phyloP scores from a whole-genome alignment of 1,140 invertebrate genomes.

The Heterodera schachtii region DNA sequence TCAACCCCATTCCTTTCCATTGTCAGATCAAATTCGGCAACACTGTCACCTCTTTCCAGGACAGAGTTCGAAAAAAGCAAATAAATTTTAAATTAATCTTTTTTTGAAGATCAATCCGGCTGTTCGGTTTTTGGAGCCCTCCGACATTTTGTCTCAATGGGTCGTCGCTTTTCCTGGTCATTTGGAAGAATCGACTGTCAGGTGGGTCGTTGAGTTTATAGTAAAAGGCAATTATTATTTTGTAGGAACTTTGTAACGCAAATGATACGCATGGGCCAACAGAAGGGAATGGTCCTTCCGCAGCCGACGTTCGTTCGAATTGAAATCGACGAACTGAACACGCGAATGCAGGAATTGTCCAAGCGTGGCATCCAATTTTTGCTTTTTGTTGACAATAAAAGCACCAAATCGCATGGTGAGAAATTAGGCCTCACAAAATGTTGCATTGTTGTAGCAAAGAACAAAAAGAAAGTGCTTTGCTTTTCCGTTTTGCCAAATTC shows the following conservation, averaged over 20 bases:
- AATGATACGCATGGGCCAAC: conserved; percentile 15
- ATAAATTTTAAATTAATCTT: background rate
- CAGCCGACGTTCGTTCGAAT: conserved; percentile 14
- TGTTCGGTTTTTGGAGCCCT: conserved; percentile 21
- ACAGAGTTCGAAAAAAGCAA: background rate
- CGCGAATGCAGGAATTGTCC: conserved; percentile 15
- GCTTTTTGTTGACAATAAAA: conserved; percentile 31
- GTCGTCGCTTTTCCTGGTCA: conserved; percentile 4
- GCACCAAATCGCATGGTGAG: conserved; percentile 34
- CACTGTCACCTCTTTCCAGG: background rate
- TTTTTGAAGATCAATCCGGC: conserved; percentile 6
- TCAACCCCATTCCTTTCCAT: too few species aligned
- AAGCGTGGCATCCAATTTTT: conserved; percentile 25
- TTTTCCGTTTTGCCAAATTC: background rate
- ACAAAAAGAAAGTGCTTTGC: background rate
- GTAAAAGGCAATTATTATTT: background rate
- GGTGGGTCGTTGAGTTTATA: background rate
- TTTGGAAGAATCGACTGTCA: background rate
- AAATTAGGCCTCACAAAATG: too few species aligned
- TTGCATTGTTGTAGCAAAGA: too few species aligned
- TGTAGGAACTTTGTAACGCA: conserved; percentile 13
- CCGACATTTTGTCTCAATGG: conserved; percentile 9
- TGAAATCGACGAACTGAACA: conserved; percentile 16
- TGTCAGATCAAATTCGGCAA: conserved; percentile 11
- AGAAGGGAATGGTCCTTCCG: conserved; percentile 34